phyloP scores from a whole-genome alignment of 2,113 vertebrate genomes.

The Corythornis vintsioides region DNA sequence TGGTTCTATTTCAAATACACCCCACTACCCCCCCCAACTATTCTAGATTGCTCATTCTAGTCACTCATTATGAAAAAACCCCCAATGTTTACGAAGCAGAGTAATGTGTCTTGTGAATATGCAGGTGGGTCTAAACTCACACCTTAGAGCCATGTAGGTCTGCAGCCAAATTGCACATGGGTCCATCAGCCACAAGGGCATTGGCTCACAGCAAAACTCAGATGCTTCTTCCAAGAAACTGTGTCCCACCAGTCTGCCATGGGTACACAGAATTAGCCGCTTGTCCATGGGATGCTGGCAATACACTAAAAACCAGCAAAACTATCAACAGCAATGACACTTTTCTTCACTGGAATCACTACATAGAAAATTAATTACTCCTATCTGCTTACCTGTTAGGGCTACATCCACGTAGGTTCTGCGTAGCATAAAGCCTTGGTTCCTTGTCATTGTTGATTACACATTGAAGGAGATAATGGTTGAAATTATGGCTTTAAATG shows the following conservation, averaged over 20 bases:
- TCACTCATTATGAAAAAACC: background rate
- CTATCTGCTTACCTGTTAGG: background rate
- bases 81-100: background rate
- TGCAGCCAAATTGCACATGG: background rate
- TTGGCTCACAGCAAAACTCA: background rate
- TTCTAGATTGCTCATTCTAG: background rate
- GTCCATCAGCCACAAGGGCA: background rate
- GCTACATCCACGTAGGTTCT: background rate
- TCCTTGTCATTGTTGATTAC: background rate
- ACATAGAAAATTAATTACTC: background rate
- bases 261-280: background rate
- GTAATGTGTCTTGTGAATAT: background rate
- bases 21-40: too few species aligned
- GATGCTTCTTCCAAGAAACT: background rate
- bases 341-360: background rate
- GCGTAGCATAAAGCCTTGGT: background rate
- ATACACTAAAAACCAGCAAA: background rate
- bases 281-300: background rate
- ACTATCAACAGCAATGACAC: background rate
- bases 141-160: rapidly evolving
- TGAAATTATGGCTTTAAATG: background rate
- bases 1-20: too few species aligned
- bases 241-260: background rate
- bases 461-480: background rate
- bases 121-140: background rate